Conservation (phyloP, 2,797 vertebrate species). For the Sebastes nivosus region DNA sequence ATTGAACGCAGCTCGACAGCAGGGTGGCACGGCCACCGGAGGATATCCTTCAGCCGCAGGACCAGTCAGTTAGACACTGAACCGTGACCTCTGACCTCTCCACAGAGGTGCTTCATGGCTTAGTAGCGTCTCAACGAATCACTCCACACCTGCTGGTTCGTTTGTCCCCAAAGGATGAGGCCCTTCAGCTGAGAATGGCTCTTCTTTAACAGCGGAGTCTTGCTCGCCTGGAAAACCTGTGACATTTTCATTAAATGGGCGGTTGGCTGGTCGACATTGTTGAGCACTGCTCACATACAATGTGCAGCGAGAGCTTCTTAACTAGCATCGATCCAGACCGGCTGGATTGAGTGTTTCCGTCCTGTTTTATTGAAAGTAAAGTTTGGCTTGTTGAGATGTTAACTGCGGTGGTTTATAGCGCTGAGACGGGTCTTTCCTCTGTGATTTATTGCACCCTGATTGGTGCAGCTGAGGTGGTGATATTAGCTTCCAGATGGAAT, state of each 20-base stretch:
- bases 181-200: not conserved
- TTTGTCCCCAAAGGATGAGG: not conserved
- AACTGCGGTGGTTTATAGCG: not conserved
- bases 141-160: not conserved
- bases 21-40: not conserved
- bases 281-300: conserved; percentile 1
- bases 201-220: not conserved
- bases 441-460: not conserved
- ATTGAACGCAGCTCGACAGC: not conserved
- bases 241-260: conserved; percentile 35
- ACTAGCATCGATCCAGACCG: not conserved
- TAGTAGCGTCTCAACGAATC: not conserved
- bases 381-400: not conserved
- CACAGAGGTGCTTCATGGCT: not conserved
- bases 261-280: conserved; percentile 1
- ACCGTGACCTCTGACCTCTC: not conserved
- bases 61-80: not conserved
- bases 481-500: not conserved
- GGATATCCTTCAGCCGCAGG: not conserved
- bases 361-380: not conserved
- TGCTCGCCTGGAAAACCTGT: not conserved
- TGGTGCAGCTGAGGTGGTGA: not conserved
- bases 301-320: not conserved
- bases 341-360: not conserved
- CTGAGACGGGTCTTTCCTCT: not conserved